A percentile compares a stretch with the other conserved stretches of the same genome.
These are phyloP conservation scores for Ctenoplectra terminalis DNA, from an alignment of 1,140 invertebrate genomes.

Conservation along the genomic window DNA sequence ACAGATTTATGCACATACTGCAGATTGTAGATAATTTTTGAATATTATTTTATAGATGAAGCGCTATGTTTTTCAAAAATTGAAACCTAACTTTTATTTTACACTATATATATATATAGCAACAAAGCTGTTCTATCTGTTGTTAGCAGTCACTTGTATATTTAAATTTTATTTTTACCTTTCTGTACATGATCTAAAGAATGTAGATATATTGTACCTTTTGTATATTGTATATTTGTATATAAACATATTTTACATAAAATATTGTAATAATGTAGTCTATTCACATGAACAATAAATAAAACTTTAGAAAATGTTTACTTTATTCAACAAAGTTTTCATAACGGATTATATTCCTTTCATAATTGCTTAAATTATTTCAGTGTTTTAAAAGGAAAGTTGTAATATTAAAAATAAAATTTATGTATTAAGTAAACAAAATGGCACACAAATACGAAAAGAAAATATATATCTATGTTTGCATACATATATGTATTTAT, in stretches of 20 bases:
- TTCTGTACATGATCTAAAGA: conserved; percentile 80
- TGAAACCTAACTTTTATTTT: not conserved
- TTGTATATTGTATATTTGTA: conserved; percentile 76
- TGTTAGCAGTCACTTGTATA: conserved; percentile 60
- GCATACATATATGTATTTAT: not conserved
- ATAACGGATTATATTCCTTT: not conserved
- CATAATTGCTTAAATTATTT: not conserved
- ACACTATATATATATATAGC: not conserved
- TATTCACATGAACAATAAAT: conserved; percentile 73
- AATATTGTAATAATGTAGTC: conserved; percentile 74
- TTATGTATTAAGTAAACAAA: conserved; percentile 5
- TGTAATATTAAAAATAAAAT: not conserved
- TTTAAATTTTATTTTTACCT: conserved; percentile 77
- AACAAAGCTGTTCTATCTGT: conserved; percentile 31
- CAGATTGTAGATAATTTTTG: not conserved
- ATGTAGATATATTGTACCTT: conserved; percentile 82
- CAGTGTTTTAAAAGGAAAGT: not conserved
- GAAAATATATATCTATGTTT: not conserved
- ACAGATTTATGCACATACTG: not conserved
- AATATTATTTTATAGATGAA: not conserved
- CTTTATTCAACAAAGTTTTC: conserved; percentile 10
- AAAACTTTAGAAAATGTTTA: conserved; percentile 63
- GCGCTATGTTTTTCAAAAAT: not conserved
- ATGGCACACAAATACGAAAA: conserved; percentile 27
- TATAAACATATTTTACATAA: conserved; percentile 81